Evolutionary conservation across 2,888 invertebrate species (phyloP).

Genomic region (Coenonympha arcania): DNA sequence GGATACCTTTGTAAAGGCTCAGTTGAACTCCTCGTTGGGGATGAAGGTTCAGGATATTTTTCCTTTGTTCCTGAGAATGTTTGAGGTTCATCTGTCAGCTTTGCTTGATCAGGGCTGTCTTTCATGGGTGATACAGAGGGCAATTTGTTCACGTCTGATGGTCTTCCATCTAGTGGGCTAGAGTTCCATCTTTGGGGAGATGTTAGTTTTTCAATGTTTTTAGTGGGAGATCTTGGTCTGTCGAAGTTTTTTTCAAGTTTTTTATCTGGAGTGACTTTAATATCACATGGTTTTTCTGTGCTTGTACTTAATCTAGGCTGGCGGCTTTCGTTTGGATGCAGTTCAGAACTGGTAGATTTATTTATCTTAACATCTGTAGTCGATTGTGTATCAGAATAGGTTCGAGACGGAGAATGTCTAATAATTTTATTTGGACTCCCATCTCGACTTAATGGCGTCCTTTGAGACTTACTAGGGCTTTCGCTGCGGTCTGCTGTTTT

Average conservation of each 20-base stretch:
- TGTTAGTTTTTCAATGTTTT: conserved; percentile 20
- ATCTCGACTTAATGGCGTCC: background rate
- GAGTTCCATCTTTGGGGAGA: conserved; percentile 29
- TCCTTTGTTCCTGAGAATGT: conserved; percentile 34
- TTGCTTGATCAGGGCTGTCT: conserved; percentile 2
- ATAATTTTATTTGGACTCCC: conserved; percentile 40
- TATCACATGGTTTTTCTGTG: conserved; percentile 47
- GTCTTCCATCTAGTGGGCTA: conserved; percentile 38
- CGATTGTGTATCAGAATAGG: conserved; percentile 45
- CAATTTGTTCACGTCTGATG: background rate
- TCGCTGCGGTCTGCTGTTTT: background rate
- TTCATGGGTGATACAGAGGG: conserved; percentile 12
- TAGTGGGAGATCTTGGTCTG: conserved; percentile 29
- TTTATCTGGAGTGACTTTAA: conserved; percentile 39
- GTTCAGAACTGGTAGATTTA: conserved; percentile 42
- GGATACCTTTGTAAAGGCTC: conserved; percentile 13
- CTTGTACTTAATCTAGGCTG: conserved; percentile 44
- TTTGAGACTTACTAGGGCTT: background rate
- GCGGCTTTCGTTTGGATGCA: conserved; percentile 37
- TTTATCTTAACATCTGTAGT: conserved; percentile 46
- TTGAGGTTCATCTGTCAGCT: conserved; percentile 1
- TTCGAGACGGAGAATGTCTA: conserved; percentile 50
- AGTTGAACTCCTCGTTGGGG: conserved; percentile 17
- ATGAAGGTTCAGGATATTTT: conserved; percentile 18
- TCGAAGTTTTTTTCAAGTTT: conserved; percentile 26